Evolutionary conservation across 2,888 invertebrate genomes (phyloP).

Genomic region (Tenthredo livida): DNA sequence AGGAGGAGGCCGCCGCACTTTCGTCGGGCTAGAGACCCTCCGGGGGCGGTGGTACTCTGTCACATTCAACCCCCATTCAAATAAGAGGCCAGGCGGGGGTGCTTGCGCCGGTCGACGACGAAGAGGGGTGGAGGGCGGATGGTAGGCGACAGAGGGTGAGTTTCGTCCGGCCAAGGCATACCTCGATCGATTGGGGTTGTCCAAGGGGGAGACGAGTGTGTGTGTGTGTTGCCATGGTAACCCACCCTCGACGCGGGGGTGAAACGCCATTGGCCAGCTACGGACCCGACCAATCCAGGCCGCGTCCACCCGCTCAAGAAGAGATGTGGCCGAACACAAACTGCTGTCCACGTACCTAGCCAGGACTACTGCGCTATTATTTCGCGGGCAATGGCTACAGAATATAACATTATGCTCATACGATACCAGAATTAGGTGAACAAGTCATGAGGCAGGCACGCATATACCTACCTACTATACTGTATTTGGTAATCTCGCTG

Average conservation of each 20-base stretch:
- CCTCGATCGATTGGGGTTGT: conserved; percentile 79
- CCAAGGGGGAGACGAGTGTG: conserved; percentile 72
- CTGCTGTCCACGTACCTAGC: conserved; percentile 29
- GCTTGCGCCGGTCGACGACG: conserved; percentile 51
- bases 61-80: conserved; percentile 77
- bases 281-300: conserved; percentile 65
- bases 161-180: conserved; percentile 78
- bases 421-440: background rate
- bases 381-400: background rate
- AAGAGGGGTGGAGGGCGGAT: conserved; percentile 58
- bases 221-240: conserved; percentile 75
- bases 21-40: conserved; percentile 72
- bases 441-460: background rate
- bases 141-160: conserved; percentile 67
- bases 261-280: conserved; percentile 78
- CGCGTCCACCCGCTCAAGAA: conserved; percentile 55
- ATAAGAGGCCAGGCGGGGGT: conserved; percentile 74
- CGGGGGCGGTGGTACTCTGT: conserved; percentile 75
- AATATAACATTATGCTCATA: background rate
- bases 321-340: conserved; percentile 40
- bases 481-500: background rate
- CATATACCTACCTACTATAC: background rate
- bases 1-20: conserved; percentile 72
- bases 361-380: background rate
- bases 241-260: conserved; percentile 76